phyloP scores from a whole-genome alignment of 2,888 invertebrate genomes.

The Calliphora vomitoria region DNA sequence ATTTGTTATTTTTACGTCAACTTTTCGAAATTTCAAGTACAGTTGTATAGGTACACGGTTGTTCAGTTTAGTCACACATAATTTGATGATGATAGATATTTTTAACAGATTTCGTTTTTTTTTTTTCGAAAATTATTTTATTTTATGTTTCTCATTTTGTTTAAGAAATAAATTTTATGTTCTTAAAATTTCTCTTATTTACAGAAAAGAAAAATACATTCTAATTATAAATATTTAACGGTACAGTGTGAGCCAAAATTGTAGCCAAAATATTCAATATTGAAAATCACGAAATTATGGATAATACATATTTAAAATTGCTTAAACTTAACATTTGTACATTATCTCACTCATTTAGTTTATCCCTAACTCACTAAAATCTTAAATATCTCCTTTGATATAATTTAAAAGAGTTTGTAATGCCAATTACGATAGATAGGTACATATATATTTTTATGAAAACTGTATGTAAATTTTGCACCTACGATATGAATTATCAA shows the following conservation, averaged over 20 bases:
- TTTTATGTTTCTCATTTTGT: constrained; percentile 4
- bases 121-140: background rate
- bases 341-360: no score
- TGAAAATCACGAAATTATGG: no score
- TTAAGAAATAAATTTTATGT: constrained; percentile 13
- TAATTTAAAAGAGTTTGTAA: no score
- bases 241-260: background rate
- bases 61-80: background rate
- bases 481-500: no score
- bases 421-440: no score
- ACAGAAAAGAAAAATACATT: constrained; percentile 8
- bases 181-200: constrained; percentile 16
- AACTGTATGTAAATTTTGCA: no score
- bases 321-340: no score
- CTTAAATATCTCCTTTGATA: no score
- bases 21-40: constrained; percentile 63
- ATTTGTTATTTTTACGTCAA: constrained; percentile 38
- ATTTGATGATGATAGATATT: background rate
- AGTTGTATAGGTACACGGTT: constrained; percentile 40
- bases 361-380: no score
- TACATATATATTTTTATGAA: no score
- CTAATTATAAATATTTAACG: constrained; percentile 13
- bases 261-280: background rate
- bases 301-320: background rate
- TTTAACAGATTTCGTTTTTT: background rate